Evolutionary conservation across 2,797 vertebrate genomes (phyloP), one percentile per base, ranked within the genome.

Genomic region (Helarctos malayanus): DNA sequence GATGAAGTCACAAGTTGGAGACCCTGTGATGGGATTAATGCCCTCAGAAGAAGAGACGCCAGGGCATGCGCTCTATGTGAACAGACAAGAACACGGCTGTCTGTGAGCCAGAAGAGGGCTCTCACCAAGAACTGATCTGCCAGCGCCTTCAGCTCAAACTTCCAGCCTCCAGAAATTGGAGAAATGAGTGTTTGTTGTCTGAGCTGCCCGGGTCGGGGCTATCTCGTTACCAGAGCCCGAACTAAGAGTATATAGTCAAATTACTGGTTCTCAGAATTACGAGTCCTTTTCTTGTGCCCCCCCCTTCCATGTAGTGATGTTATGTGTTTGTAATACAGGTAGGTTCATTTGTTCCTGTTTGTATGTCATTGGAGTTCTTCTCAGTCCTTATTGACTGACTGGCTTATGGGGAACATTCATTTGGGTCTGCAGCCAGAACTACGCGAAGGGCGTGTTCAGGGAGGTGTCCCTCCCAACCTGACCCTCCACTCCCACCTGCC

Each of bases 81-180:
- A 9, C 56, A 15, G 7, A 1, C 0, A 3, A 21, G 73, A 35
- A 29, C 29, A 23, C 0, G 8, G 25, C 54, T 12, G 0, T 29
- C 27, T 32, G n/a, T 7, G 19, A 7, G 12, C n/a, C 3, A 5
- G 59, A 52, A 29, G 35, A 14, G 45, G 16, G 16, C 1, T n/a
- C 75, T 54, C 18, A 3, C 45, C n/a, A 21, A 54, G 18, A 90
- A 23, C 47, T 9, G 0, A 1, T 7, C 12, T 0, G 49, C 81
- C 0, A 0, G 7, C 23, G 23, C 19, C 41, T 14, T 1, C 5
- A 29, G 38, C 41, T 23, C 13, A 5, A 32, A 18, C 69, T 25
- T 16, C 57, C 41, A 23, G 21, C 23, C 23, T 82, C 54, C 81
- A n/a, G 81, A 49, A 8, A 27, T 41, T 4, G 1, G 27, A n/a